A percentile compares a stretch with the other conserved stretches of the same genome.
These are phyloP conservation scores for Agonopterix subpropinquella DNA, from an alignment of 2,888 invertebrate genomes.

Conservation along the genomic window DNA sequence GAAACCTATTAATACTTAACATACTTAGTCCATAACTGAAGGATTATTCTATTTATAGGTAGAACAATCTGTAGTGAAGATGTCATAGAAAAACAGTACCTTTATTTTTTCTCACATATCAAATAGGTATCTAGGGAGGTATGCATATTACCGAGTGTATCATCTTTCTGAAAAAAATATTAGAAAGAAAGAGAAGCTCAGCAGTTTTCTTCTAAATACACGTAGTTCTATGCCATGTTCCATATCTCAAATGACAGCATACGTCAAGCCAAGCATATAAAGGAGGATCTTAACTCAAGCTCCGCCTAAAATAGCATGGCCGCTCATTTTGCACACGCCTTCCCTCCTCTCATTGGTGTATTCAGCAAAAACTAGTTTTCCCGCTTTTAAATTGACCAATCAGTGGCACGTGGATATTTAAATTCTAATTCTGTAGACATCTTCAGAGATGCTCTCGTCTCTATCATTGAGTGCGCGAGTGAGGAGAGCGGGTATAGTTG, in stretches of 20 bases:
- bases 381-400: conserved; percentile 54
- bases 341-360: conserved; percentile 50
- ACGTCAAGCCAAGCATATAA: conserved; percentile 71
- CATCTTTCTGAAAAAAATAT: conserved; percentile 36
- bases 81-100: too few relatives aligned
- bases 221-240: conserved; percentile 61
- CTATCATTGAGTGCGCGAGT: conserved; percentile 44
- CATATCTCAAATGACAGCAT: conserved; percentile 71
- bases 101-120: too few relatives aligned
- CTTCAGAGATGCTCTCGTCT: conserved; percentile 46
- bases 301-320: conserved; percentile 71
- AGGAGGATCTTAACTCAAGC: conserved; percentile 60
- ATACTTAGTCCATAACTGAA: too few relatives aligned
- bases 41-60: too few relatives aligned
- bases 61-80: too few relatives aligned
- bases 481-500: conserved; percentile 35
- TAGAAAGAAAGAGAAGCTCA: conserved; percentile 40
- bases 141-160: too few relatives aligned
- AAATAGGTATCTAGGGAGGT: too few relatives aligned
- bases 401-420: conserved; percentile 45
- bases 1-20: too few relatives aligned
- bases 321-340: conserved; percentile 44
- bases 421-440: conserved; percentile 53
- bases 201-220: conserved; percentile 57
- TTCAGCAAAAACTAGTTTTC: conserved; percentile 44